Conservation (phyloP, 1,140 invertebrate species). For the Maniola jurtina region DNA sequence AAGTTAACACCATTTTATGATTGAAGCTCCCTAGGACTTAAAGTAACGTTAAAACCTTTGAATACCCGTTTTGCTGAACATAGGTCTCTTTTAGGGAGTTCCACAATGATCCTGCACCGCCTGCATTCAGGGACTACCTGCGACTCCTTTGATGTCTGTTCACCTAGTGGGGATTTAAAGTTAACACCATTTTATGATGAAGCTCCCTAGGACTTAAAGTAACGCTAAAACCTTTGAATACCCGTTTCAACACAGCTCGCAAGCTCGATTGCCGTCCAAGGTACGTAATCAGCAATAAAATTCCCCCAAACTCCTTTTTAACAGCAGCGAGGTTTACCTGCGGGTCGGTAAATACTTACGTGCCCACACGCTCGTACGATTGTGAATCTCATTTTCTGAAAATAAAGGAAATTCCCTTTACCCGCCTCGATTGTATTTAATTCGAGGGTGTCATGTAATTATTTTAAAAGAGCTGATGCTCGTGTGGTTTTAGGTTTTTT, state of each 20-base stretch:
- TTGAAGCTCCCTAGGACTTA: neutral
- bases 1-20: too few species aligned
- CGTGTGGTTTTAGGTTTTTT: too few species aligned
- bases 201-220: neutral
- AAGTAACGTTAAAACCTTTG: neutral
- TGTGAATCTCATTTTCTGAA: conserved; percentile 60
- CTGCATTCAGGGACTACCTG: too few species aligned
- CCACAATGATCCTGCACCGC: too few species aligned
- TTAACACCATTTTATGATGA: too few species aligned
- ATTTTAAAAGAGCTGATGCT: too few species aligned
- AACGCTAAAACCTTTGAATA: neutral
- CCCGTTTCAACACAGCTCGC: neutral
- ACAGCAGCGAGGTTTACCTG: conserved; percentile 66
- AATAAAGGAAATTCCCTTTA: conserved; percentile 50
- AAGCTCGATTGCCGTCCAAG: conserved; percentile 40
- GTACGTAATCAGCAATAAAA: conserved; percentile 73
- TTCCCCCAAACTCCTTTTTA: conserved; percentile 66
- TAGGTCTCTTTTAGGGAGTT: too few species aligned
- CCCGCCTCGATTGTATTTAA: conserved; percentile 33
- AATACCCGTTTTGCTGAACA: too few species aligned
- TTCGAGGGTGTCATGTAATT: neutral
- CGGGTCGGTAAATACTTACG: conserved; percentile 61
- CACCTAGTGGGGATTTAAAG: too few species aligned
- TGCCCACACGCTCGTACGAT: conserved; percentile 57
- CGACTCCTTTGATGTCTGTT: too few species aligned